A percentile compares a stretch with the other conserved stretches of the same genome.
Conservation (phyloP, 1,140 invertebrate species). For the Lepidotrigona ventralis region DNA sequence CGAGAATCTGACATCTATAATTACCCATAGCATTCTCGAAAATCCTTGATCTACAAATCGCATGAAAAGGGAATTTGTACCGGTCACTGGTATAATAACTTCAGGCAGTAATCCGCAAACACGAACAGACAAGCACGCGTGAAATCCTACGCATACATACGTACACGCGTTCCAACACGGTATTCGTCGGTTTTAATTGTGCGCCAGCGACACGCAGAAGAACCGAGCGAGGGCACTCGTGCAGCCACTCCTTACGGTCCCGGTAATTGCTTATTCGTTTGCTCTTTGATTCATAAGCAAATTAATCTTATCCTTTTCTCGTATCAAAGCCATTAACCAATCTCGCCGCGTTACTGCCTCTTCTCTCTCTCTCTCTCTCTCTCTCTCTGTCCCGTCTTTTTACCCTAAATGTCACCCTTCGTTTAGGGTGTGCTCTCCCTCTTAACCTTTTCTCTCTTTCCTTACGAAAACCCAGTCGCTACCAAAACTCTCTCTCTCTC, state of each 20-base stretch:
- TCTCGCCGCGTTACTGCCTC: constrained; percentile 62
- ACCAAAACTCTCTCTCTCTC: neutral
- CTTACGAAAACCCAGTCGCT: neutral
- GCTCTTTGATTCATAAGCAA: constrained; percentile 74
- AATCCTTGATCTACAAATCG: neutral
- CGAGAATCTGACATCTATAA: neutral
- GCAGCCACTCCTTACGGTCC: constrained; percentile 38
- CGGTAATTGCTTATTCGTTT: constrained; percentile 76
- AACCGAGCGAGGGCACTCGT: constrained; percentile 50
- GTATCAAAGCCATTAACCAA: constrained; percentile 77
- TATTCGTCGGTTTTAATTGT: constrained; percentile 40
- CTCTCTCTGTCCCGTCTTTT: constrained; percentile 26
- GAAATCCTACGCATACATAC: neutral
- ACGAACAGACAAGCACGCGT: neutral
- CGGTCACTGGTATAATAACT: neutral
- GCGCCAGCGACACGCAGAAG: constrained; percentile 42
- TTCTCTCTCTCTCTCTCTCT: constrained; percentile 28
- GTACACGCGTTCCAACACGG: neutral
- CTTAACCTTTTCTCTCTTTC: neutral
- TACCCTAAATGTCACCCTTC: constrained; percentile 74
- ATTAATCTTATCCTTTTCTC: constrained; percentile 77
- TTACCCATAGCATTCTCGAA: neutral
- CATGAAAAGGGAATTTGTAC: neutral
- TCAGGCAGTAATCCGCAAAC: too few relatives aligned
- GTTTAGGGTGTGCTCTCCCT: constrained; percentile 3